Conservation (phyloP, 2,888 invertebrate species). For the Caenorhabditis sinica region DNA sequence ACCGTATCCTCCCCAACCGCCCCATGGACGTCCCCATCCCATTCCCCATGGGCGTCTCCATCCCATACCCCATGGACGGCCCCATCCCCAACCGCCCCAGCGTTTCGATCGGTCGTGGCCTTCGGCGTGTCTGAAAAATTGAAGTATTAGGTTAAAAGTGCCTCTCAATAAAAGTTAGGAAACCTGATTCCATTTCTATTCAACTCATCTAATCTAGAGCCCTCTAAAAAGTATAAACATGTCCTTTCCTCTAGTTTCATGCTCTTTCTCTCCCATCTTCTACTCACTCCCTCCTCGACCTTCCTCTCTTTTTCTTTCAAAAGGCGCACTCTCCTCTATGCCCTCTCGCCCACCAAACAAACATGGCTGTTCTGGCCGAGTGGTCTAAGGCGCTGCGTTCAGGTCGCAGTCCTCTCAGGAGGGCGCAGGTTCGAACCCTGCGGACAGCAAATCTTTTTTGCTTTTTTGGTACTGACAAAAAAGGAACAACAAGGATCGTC, state of each 20-base stretch:
- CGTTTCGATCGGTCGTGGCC: conserved; percentile 21
- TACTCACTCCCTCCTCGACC: background rate
- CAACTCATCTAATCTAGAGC: too few relatives aligned
- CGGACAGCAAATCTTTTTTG: conserved; percentile 57
- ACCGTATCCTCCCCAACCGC: conserved; percentile 54
- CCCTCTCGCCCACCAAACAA: background rate
- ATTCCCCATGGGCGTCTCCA: conserved; percentile 35
- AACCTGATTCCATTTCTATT: too few relatives aligned
- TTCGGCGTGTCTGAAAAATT: background rate
- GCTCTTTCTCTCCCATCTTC: background rate
- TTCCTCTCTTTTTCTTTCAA: background rate
- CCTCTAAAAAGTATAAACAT: too few relatives aligned
- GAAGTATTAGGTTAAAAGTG: background rate
- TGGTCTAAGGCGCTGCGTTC: conserved; percentile 92
- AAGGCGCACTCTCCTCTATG: too few relatives aligned
- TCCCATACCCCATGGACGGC: conserved; percentile 40
- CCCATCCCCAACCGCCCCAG: conserved; percentile 43
- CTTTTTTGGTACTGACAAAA: too few relatives aligned
- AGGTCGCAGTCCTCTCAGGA: conserved; percentile 88
- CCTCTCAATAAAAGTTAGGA: too few relatives aligned
- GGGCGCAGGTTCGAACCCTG: conserved; percentile 80
- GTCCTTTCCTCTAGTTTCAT: background rate
- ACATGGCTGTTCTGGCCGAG: conserved; percentile 85
- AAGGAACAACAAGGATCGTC: too few relatives aligned
- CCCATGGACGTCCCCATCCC: conserved; percentile 33